phyloP scores from a whole-genome alignment of 2,888 invertebrate genomes.

The Mythimna lalbum region DNA sequence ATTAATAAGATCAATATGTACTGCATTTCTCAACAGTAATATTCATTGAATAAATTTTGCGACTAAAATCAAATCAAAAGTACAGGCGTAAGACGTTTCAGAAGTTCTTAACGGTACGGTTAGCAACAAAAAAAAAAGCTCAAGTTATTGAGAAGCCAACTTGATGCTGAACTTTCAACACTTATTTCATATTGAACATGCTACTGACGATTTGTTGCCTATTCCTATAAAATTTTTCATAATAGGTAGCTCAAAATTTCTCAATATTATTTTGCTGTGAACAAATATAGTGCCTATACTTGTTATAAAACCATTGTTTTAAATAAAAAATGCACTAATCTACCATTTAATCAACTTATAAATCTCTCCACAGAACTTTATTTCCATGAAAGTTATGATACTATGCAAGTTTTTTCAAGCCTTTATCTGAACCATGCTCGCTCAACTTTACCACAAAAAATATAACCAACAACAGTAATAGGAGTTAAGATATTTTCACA shows the following conservation, averaged over 20 bases:
- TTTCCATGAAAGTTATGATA: constrained; percentile 33
- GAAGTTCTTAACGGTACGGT: neutral
- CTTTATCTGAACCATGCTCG: constrained; percentile 7
- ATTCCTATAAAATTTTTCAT: neutral
- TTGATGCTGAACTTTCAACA: neutral
- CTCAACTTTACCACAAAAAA: constrained; percentile 29
- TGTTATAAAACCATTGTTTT: constrained; percentile 30
- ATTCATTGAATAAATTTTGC: neutral
- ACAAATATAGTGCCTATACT: constrained; percentile 12
- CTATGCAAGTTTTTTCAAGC: constrained; percentile 31
- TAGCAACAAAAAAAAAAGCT: neutral
- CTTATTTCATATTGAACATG: no score
- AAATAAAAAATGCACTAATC: constrained; percentile 25
- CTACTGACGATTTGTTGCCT: neutral
- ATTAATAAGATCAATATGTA: neutral
- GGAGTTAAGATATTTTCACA: constrained; percentile 43
- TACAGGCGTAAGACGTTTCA: neutral
- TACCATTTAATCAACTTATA: constrained; percentile 22
- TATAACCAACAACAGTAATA: constrained; percentile 23
- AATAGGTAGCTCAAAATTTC: neutral
- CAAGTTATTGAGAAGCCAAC: neutral
- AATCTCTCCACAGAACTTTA: constrained; percentile 23
- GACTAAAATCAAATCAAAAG: neutral
- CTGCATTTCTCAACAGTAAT: neutral
- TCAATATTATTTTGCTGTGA: neutral